Evolutionary conservation across 64 coral and sea anemone species (phyloP).

Genomic region (Catalaphyllia jardinei): DNA sequence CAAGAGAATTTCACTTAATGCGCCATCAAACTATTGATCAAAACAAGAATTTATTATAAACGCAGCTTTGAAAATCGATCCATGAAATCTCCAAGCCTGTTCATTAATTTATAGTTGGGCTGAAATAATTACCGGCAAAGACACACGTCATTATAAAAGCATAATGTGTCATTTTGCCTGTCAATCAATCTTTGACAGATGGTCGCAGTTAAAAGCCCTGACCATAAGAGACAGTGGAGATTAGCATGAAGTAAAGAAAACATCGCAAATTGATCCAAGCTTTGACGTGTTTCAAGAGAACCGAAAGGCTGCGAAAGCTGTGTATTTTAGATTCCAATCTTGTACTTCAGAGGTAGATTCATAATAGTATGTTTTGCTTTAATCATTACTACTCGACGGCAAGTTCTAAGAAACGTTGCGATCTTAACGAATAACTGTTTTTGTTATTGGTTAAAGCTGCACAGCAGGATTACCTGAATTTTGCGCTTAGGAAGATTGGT

Average conservation of each 20-base stretch:
- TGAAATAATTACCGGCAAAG: not conserved
- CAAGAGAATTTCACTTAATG: no score
- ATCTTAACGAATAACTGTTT: no score
- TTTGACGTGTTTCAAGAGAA: not conserved
- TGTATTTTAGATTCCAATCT: no score
- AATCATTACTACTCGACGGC: no score
- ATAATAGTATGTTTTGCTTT: no score
- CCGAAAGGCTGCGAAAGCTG: no score
- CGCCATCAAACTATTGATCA: not conserved
- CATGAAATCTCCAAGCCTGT: not conserved
- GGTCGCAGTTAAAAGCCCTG: not conserved
- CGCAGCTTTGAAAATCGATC: not conserved
- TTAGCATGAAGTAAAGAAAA: not conserved
- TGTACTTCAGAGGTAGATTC: no score
- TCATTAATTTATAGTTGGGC: not conserved
- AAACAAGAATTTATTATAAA: not conserved
- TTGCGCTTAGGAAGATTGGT: no score
- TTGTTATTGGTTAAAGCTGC: no score
- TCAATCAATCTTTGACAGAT: conserved; percentile 1
- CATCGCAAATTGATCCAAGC: not conserved
- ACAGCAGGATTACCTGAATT: no score
- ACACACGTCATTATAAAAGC: not conserved
- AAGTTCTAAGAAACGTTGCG: no score
- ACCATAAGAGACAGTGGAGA: not conserved
- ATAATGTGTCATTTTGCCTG: not conserved